phyloP scores from a whole-genome alignment of 2,888 invertebrate species.

The Drosophila affinis region DNA sequence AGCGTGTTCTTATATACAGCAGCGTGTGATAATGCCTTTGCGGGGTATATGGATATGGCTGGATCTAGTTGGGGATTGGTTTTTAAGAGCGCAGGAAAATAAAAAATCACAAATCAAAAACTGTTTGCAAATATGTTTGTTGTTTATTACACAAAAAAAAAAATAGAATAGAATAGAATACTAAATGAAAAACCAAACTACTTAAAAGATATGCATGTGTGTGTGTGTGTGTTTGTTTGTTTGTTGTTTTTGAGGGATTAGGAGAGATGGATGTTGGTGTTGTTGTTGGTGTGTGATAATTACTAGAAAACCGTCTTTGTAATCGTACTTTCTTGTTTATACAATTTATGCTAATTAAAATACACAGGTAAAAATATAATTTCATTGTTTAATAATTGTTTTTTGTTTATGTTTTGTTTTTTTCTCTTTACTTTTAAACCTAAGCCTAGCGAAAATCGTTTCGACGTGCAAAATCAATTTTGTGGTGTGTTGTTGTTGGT shows the following conservation, averaged over 20 bases:
- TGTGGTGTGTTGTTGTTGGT: slow-evolving; percentile 29
- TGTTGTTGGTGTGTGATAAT: slow-evolving; percentile 49
- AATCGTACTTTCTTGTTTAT: slow-evolving; percentile 62
- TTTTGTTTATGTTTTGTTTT: slow-evolving; percentile 24
- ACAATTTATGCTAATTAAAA: slow-evolving; percentile 77
- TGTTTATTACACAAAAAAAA: slow-evolving; percentile 69
- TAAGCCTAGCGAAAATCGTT: slow-evolving; percentile 71
- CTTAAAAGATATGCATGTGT: slow-evolving; percentile 65
- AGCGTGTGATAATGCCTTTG: slow-evolving; percentile 32
- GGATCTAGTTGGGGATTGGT: slow-evolving; percentile 24
- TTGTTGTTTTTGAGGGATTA: background rate
- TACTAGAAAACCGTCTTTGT: slow-evolving; percentile 78
- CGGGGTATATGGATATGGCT: slow-evolving; percentile 29
- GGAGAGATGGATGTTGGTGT: slow-evolving; percentile 20
- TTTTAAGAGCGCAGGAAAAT: slow-evolving; percentile 27
- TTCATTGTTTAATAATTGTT: slow-evolving; percentile 74
- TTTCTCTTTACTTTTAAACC: slow-evolving; percentile 48
- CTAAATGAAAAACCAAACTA: slow-evolving; percentile 77
- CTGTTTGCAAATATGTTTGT: slow-evolving; percentile 53
- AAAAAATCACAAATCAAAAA: slow-evolving; percentile 27
- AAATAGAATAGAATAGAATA: slow-evolving; percentile 52
- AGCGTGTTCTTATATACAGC: slow-evolving; percentile 59
- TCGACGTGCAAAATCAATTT: slow-evolving; percentile 61
- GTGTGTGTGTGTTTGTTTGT: slow-evolving; percentile 37
- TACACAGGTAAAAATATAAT: slow-evolving; percentile 80